Conservation (phyloP, 2,888 invertebrate genomes). For the Baronia brevicornis region DNA sequence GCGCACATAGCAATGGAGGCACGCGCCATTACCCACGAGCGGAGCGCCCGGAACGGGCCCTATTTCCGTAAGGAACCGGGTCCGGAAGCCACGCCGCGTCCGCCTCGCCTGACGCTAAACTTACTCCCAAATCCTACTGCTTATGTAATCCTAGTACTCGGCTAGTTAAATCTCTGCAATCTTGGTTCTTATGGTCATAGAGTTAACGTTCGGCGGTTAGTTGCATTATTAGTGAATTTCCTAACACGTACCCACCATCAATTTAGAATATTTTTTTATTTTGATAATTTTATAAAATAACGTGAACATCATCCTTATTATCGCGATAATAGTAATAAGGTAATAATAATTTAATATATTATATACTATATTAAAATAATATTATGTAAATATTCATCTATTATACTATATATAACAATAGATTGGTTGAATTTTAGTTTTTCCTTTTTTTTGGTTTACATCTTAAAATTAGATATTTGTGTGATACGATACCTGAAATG, state of each 20-base stretch:
- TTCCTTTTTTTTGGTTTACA: background rate
- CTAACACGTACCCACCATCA: too few species aligned
- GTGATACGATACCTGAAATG: background rate
- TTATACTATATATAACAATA: too few species aligned
- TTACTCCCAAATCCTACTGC: constrained; percentile 32
- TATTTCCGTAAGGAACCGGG: constrained; percentile 70
- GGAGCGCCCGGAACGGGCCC: constrained; percentile 60
- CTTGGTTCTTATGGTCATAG: constrained; percentile 1
- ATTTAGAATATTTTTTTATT: too few species aligned
- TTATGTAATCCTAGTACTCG: constrained; percentile 48
- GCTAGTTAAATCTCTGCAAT: constrained; percentile 12
- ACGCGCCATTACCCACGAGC: constrained; percentile 41
- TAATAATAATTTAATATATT: too few species aligned
- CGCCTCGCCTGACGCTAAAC: constrained; percentile 45
- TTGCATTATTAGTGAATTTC: too few species aligned
- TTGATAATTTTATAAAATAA: too few species aligned
- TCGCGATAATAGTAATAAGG: too few species aligned
- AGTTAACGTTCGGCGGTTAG: too few species aligned
- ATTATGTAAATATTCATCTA: too few species aligned
- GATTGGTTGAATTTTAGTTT: background rate
- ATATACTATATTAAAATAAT: too few species aligned
- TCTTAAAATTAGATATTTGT: background rate
- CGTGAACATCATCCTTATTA: too few species aligned
- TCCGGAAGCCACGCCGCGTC: constrained; percentile 61
- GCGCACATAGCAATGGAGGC: constrained; percentile 62